Evolutionary conservation across 2,797 vertebrate species (phyloP), one percentile per base, ranked within the genome.

Genomic region (Rhabdomys pumilio): DNA sequence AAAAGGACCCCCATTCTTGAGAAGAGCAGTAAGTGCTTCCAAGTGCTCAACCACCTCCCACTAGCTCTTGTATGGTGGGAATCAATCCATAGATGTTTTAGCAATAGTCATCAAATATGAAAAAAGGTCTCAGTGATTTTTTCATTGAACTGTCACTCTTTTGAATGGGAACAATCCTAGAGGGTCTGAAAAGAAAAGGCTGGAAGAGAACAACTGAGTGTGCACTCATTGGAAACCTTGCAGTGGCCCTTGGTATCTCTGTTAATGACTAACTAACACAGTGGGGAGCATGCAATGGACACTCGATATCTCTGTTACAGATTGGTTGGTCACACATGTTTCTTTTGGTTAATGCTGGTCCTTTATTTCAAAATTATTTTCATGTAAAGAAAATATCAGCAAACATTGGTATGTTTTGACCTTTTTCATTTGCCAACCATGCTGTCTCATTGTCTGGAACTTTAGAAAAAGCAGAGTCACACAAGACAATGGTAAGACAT

Each of bases 81-180:
- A 44, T 26, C 34, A 55, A 53, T 69, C 94, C 61, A 8, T 63
- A 91, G 4, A 1, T 17, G 20, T 88, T 94, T 83, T 86, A 6
- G 55, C 53, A 50, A 76, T 50, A n/a, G 15, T 67, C 88, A 22
- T 90, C 26, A 96, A 89, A 92, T 50, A 63, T 31, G 41, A 65
- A 59, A 90, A 95, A 91, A 67, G 63, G 82, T 87, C 80, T 59
- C 50, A 95, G 57, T n/a, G 67, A 0, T 55, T 11, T 24, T 92
- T 77, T 82, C 73, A 14, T 34, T 61, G 13, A 93, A 82, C 82
- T 82, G 20, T 61, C 38, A 73, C 31, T 75, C 19, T 89, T 93
- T 20, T 47, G 92, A 63, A 34, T 57, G 8, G 55, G 69, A 77
- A 86, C 82, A 20, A 94, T 73, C 65, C 31, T 69, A 15, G 31